These are phyloP conservation scores for Antennarius striatus DNA, from an alignment of 2,113 vertebrate genomes.

Conservation along the genomic window DNA sequence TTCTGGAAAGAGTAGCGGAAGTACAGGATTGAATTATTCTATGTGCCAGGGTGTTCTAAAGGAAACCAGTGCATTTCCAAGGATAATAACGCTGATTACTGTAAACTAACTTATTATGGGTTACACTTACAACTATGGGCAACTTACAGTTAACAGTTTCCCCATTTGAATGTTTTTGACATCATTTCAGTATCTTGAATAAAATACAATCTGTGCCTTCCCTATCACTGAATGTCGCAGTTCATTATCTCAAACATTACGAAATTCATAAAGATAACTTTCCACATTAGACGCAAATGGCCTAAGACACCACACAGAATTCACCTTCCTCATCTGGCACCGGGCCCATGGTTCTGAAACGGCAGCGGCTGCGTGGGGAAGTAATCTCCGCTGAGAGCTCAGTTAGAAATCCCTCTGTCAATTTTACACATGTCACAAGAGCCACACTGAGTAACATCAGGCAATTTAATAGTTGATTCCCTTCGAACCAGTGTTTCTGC, in stretches of 20 bases:
- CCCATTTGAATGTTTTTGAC: no score
- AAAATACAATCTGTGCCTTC: no score
- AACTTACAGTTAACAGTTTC: no score
- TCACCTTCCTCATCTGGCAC: constrained; percentile 27
- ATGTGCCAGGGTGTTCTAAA: no score
- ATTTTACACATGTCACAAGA: constrained; percentile 38
- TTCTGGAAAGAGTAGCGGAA: no score
- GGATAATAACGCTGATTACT: no score
- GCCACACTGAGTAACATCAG: constrained; percentile 44
- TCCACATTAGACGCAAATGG: constrained; percentile 8
- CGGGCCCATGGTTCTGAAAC: constrained; percentile 26
- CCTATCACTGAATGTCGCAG: not conserved
- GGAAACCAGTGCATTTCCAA: no score
- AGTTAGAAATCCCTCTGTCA: constrained; percentile 53
- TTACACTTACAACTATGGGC: no score
- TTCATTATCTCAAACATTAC: not conserved
- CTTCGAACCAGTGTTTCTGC: constrained; percentile 39
- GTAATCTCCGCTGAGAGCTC: constrained; percentile 40
- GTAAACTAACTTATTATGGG: no score
- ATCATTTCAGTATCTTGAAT: no score
- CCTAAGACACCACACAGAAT: not conserved
- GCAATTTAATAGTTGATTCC: constrained; percentile 49
- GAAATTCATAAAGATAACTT: not conserved
- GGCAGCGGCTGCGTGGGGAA: constrained; percentile 20
- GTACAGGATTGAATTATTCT: no score